Evolutionary conservation across 2,797 vertebrate species (phyloP).

Genomic region (Tragelaphus eurycerus): DNA sequence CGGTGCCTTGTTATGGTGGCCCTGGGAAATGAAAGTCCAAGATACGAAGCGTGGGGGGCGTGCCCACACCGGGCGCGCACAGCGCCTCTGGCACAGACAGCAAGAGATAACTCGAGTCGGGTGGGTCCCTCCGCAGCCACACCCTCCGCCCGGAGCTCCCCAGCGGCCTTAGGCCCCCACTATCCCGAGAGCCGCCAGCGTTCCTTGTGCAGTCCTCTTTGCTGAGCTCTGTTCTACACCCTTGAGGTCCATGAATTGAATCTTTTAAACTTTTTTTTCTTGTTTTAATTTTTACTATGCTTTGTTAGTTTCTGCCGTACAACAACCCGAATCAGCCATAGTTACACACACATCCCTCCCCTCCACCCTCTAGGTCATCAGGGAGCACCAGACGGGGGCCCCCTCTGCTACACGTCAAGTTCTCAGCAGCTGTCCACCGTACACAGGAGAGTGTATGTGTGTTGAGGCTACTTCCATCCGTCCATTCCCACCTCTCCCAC

Average conservation of each 20-base stretch:
- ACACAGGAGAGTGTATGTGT: not conserved
- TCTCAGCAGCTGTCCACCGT: not conserved
- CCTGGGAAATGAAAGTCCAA: not conserved
- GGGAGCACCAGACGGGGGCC: rapidly evolving
- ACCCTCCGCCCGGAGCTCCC: not conserved
- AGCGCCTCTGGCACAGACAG: not conserved
- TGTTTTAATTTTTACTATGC: not conserved
- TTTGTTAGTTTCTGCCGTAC: not conserved
- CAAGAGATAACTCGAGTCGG: rapidly evolving
- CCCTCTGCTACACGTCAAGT: not conserved
- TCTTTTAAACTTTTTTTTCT: not conserved
- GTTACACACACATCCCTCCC: no score
- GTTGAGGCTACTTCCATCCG: not conserved
- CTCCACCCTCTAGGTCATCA: not conserved
- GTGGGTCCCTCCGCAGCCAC: not conserved
- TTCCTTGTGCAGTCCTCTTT: not conserved
- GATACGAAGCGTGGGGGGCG: rapidly evolving
- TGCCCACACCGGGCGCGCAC: not conserved
- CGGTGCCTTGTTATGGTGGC: not conserved
- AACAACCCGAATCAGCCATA: not conserved
- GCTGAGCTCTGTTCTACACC: not conserved
- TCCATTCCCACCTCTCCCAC: not conserved
- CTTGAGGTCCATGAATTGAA: not conserved
- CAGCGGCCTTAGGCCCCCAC: not conserved
- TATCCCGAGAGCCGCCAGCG: rapidly evolving